Conservation (phyloP, 2,797 vertebrate species). For the Argyrosomus regius region DNA sequence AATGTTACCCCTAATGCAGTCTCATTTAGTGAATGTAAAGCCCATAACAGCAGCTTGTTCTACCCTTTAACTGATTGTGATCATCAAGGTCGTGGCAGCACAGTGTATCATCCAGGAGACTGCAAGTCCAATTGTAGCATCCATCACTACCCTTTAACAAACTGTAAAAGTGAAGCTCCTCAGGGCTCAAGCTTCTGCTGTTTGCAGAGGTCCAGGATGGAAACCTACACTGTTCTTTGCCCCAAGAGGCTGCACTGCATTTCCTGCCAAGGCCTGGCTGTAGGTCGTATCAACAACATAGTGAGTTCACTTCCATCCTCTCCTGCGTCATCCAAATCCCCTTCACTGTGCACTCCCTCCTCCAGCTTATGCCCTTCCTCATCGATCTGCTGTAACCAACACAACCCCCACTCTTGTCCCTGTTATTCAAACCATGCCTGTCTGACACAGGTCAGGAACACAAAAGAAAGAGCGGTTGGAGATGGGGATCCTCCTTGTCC, state of each 20-base stretch:
- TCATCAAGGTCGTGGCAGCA: conserved; percentile 51
- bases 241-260: conserved; percentile 88
- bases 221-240: conserved; percentile 82
- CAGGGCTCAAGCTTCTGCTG: conserved; percentile 72
- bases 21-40: conserved; percentile 82
- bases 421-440: conserved; percentile 75
- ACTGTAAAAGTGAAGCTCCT: conserved; percentile 58
- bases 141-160: conserved; percentile 51
- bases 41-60: conserved; percentile 40
- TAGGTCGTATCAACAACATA: conserved; percentile 83
- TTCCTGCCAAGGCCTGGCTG: conserved; percentile 87
- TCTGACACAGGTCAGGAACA: conserved; percentile 63
- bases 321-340: conserved; percentile 48
- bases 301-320: conserved; percentile 72
- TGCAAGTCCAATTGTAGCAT: conserved; percentile 58
- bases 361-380: conserved; percentile 69
- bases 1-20: conserved; percentile 67
- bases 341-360: conserved; percentile 48
- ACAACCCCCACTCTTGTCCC: conserved; percentile 79
- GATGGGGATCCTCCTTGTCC: conserved; percentile 73
- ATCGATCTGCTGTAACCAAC: conserved; percentile 82
- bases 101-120: conserved; percentile 51
- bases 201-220: conserved; percentile 84
- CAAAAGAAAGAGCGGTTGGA: conserved; percentile 41
- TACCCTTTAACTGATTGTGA: conserved; percentile 57